Base-by-base conservation (phyloP, 2,888 invertebrate species). In the Lordiphosa andalusiaca region DNA sequence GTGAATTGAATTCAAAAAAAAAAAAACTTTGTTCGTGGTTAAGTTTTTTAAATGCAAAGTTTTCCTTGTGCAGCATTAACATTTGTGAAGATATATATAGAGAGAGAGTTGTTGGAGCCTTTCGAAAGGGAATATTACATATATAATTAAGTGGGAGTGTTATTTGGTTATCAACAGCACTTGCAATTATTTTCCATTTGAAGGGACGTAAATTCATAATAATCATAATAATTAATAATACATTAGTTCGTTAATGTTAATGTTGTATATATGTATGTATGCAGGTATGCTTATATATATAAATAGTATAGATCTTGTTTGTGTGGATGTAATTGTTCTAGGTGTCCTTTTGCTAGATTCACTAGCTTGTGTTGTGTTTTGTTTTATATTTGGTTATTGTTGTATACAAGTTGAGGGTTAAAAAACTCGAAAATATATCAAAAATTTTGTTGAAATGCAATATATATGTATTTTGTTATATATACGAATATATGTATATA, bases 21-120 rank as follows among this genome's bases (percentile, higher is more conserved):
- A n/a, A 61, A 67, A 65, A 75, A 67, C 55, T 57, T 59, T 70
- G 46, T 62, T n/a, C 53, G 51, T 60, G 42, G 48, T 62, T 65
- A 60, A 52, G 40, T 72, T 74, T 87, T 69, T 76, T 87, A 86
- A 86, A 86, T 86, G 87, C 87, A 86, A 78, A 86, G 69, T 72
- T 73, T 83, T 84, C 71, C 65, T 84, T 87, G 86, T 86, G 86
- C 86, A 86, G 85, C 85, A 72, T 82, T 77, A 84, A 86, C 73
- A 81, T 25, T 87, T 82, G 77, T 85, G 75, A 82, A 62, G 63
- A 63, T 58, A 65, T 44, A 39, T 13, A 39, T 47, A 59, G 65
- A 70, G 57, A 64, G 67, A 68, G 68, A 68, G 53, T 73, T 56
- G 42, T 44, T 44, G 53, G 48, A 35, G 16, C 25, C 37, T 56